Conservation (phyloP, 2,888 invertebrate species). For the Dicycla oo region DNA sequence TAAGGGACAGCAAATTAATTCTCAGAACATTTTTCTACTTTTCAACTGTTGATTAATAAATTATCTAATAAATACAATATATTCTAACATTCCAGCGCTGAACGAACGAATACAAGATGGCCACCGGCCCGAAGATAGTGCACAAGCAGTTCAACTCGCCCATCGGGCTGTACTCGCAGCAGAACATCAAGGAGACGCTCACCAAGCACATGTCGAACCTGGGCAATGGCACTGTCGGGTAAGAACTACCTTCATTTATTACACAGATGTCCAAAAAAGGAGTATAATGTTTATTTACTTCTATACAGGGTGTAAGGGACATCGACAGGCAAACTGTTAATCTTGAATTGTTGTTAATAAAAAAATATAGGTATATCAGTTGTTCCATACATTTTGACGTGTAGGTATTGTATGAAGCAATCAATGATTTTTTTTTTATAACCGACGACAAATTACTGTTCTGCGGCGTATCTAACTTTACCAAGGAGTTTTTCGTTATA, state of each 20-base stretch:
- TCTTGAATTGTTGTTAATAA: neutral
- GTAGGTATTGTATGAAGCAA: neutral
- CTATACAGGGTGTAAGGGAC: neutral
- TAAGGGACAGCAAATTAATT: neutral
- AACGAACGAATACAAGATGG: constrained; percentile 92
- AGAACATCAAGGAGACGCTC: constrained; percentile 95
- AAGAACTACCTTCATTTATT: constrained; percentile 40
- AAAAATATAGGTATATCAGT: neutral
- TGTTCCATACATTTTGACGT: neutral
- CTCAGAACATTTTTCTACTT: neutral
- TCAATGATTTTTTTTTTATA: neutral
- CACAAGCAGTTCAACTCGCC: constrained; percentile 98
- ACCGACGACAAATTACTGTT: neutral
- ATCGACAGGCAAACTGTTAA: neutral
- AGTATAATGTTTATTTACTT: neutral
- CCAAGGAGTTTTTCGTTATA: neutral
- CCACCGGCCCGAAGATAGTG: constrained; percentile 93
- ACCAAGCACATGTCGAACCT: constrained; percentile 94
- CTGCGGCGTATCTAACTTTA: neutral
- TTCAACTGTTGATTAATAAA: no score
- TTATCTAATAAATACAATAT: constrained; percentile 3
- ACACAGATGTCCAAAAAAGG: neutral
- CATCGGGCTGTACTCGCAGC: constrained; percentile 95
- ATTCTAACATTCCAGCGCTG: constrained; percentile 81
- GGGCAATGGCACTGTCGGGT: constrained; percentile 95